Percentiles rank a stretch among this genome's conserved stretches.
phyloP scores from a whole-genome alignment of 53 echinoderm and acorn worm genomes.

The Zoroaster sp. region DNA sequence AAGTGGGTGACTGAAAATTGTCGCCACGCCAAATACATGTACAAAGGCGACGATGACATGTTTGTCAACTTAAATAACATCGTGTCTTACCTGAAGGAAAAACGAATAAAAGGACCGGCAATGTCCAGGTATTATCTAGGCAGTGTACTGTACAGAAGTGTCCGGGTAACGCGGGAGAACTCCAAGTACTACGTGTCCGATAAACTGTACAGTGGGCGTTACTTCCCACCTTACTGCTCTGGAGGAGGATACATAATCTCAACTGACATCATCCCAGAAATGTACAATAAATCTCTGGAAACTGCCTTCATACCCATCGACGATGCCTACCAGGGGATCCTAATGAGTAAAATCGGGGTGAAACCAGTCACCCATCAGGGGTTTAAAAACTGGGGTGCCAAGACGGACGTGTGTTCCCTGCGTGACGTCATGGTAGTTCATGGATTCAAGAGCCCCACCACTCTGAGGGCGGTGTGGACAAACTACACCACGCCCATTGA shows the following conservation, averaged over 20 bases:
- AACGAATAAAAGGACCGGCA: slow-evolving; percentile 59
- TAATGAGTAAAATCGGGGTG: slow-evolving; percentile 77
- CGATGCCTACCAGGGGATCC: slow-evolving; percentile 93
- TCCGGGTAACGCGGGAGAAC: slow-evolving; percentile 68
- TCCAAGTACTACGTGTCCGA: slow-evolving; percentile 88
- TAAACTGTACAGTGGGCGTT: slow-evolving; percentile 82
- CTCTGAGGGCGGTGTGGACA: slow-evolving; percentile 82
- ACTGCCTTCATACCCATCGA: slow-evolving; percentile 93
- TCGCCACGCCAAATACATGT: slow-evolving; percentile 75
- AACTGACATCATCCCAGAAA: slow-evolving; percentile 71
- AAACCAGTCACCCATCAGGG: slow-evolving; percentile 66
- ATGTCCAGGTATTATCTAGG: slow-evolving; percentile 71
- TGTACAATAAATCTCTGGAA: slow-evolving; percentile 79
- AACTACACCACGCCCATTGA: slow-evolving; percentile 66
- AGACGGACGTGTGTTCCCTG: slow-evolving; percentile 86
- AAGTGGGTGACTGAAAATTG: slow-evolving; percentile 82
- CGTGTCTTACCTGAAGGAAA: slow-evolving; percentile 55
- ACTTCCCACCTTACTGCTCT: slow-evolving; percentile 90
- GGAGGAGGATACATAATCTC: slow-evolving; percentile 93
- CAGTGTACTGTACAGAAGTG: slow-evolving; percentile 70
- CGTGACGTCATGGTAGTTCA: slow-evolving; percentile 83
- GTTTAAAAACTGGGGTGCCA: slow-evolving; percentile 90
- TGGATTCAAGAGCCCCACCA: slow-evolving; percentile 71
- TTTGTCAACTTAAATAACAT: slow-evolving; percentile 91
- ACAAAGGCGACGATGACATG: slow-evolving; percentile 98